Conservation (phyloP, 2,113 vertebrate species). For the Jacana jacana region DNA sequence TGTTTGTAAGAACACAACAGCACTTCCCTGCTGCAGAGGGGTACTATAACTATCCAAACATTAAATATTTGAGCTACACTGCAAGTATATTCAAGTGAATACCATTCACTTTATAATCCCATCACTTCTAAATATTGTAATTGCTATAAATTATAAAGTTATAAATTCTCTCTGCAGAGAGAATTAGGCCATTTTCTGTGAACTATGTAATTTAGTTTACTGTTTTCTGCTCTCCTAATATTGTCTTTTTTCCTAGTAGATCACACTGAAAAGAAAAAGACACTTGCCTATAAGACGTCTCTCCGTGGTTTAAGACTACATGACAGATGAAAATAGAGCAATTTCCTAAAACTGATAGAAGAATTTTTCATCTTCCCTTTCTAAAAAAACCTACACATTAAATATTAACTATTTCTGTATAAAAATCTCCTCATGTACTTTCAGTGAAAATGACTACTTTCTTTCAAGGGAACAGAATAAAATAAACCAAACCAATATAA, state of each 20-base stretch:
- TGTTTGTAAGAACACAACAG: neutral
- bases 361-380: neutral
- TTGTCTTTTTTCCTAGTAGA: neutral
- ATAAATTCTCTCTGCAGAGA: neutral
- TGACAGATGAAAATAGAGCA: neutral
- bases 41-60: conserved; percentile 6
- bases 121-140: neutral
- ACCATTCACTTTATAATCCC: neutral
- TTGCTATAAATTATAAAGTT: neutral
- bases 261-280: neutral
- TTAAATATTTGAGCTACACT: neutral
- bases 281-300: neutral
- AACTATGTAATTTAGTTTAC: neutral
- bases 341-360: neutral
- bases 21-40: neutral
- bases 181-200: neutral
- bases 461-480: neutral
- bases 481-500: neutral
- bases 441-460: neutral
- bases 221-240: neutral
- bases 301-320: neutral
- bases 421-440: neutral
- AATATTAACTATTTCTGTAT: neutral
- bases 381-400: neutral
- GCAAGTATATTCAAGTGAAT: neutral